These are phyloP conservation scores for Colletes gigas DNA, from an alignment of 1,140 invertebrate genomes.

Conservation along the genomic window DNA sequence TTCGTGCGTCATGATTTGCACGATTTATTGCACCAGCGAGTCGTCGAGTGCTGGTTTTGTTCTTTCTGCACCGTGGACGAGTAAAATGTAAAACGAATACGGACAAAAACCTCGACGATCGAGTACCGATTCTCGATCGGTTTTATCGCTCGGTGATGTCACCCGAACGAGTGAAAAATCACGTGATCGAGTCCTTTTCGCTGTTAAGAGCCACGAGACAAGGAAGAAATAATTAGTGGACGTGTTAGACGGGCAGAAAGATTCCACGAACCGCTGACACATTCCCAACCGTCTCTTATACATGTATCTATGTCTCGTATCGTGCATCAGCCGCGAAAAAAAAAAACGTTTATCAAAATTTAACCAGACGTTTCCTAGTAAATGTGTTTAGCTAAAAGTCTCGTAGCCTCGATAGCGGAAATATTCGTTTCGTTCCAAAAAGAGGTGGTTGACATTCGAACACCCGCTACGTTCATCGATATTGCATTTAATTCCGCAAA, in stretches of 20 bases:
- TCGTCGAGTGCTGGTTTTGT: too few relatives aligned
- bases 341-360: neutral
- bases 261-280: neutral
- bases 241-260: neutral
- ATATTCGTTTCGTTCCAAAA: constrained; percentile 11
- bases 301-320: neutral
- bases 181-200: neutral
- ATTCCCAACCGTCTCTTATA: neutral
- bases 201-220: neutral
- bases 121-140: neutral
- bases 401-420: constrained; percentile 10
- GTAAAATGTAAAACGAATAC: neutral
- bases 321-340: neutral
- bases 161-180: neutral
- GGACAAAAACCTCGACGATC: neutral
- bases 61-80: too few relatives aligned
- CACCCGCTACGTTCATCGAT: neutral
- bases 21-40: too few relatives aligned
- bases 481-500: neutral
- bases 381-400: neutral
- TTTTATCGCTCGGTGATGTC: neutral
- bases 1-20: too few relatives aligned
- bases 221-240: neutral
- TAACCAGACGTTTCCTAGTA: neutral
- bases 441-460: constrained; percentile 5